Evolutionary conservation across 2,797 vertebrate species (phyloP).

Genomic region (Odontamblyopus rebecca): DNA sequence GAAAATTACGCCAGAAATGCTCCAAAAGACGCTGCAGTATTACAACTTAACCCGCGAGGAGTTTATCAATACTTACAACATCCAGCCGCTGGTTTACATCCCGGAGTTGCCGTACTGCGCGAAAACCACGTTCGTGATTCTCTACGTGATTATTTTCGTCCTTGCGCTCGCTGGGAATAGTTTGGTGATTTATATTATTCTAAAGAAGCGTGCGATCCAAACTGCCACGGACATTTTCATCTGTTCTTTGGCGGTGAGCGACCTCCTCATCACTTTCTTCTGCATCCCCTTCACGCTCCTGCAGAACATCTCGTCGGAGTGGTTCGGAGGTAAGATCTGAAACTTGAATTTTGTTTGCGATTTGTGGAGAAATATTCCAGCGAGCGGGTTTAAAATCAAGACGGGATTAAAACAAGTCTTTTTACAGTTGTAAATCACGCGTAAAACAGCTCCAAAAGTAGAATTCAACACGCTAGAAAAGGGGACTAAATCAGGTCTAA

Average conservation of each 20-base stretch:
- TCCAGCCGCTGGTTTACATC: slow-evolving; percentile 82
- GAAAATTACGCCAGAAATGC: slow-evolving; percentile 79
- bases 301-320: slow-evolving; percentile 84
- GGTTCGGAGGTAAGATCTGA: slow-evolving; percentile 79
- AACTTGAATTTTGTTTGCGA: neutral
- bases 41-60: slow-evolving; percentile 83
- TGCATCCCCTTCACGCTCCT: slow-evolving; percentile 84
- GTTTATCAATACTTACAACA: slow-evolving; percentile 82
- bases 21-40: slow-evolving; percentile 76
- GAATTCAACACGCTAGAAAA: too few relatives aligned
- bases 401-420: too few relatives aligned
- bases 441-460: too few relatives aligned
- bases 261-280: slow-evolving; percentile 87
- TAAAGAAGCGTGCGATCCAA: slow-evolving; percentile 74
- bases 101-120: slow-evolving; percentile 78
- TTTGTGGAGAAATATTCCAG: neutral
- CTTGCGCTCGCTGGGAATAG: slow-evolving; percentile 82
- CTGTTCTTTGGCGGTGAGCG: slow-evolving; percentile 83
- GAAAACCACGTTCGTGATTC: slow-evolving; percentile 76
- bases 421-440: too few relatives aligned
- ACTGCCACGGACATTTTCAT: slow-evolving; percentile 83
- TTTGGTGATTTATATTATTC: slow-evolving; percentile 80
- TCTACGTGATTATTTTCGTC: slow-evolving; percentile 79
- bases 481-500: too few relatives aligned
- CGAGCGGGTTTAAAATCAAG: too few relatives aligned